Conservation (phyloP, 2,888 invertebrate genomes). For the Aleiodes testaceus region DNA sequence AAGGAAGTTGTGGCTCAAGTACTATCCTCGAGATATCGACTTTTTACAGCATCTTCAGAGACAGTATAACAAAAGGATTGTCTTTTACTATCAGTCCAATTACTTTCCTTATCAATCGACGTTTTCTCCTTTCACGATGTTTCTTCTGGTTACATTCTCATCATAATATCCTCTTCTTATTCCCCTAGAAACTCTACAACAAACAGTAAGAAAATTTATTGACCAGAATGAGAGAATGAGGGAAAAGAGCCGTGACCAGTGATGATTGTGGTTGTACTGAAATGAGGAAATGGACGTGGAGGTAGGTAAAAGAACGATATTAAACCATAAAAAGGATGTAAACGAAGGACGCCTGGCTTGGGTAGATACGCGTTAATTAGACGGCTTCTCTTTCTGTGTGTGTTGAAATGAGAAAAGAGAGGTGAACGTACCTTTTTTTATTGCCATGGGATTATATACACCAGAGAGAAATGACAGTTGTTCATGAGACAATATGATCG, state of each 20-base stretch:
- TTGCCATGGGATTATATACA: constrained; percentile 48
- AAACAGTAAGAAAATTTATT: constrained; percentile 33
- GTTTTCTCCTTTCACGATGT: neutral
- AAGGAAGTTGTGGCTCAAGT: constrained; percentile 23
- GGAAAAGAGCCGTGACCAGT: neutral
- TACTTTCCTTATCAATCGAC: constrained; percentile 37
- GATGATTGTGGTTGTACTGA: no score
- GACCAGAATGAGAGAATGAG: constrained; percentile 5
- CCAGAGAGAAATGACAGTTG: no score
- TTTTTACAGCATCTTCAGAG: neutral
- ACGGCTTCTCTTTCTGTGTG: constrained; percentile 43
- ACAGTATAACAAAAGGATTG: neutral
- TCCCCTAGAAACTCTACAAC: no score
- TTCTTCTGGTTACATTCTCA: constrained; percentile 4
- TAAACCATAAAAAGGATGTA: constrained; percentile 55
- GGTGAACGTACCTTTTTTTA: no score
- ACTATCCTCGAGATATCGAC: neutral
- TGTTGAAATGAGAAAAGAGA: no score
- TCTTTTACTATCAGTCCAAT: constrained; percentile 46
- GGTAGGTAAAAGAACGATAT: constrained; percentile 30
- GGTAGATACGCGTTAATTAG: constrained; percentile 55
- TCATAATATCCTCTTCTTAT: constrained; percentile 5
- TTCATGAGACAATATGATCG: no score
- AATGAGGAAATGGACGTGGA: constrained; percentile 6
- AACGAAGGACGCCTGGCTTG: constrained; percentile 52